These are phyloP conservation scores for Glyphotaelius pellucidus DNA, from an alignment of 2,888 invertebrate species.

Conservation along the genomic window DNA sequence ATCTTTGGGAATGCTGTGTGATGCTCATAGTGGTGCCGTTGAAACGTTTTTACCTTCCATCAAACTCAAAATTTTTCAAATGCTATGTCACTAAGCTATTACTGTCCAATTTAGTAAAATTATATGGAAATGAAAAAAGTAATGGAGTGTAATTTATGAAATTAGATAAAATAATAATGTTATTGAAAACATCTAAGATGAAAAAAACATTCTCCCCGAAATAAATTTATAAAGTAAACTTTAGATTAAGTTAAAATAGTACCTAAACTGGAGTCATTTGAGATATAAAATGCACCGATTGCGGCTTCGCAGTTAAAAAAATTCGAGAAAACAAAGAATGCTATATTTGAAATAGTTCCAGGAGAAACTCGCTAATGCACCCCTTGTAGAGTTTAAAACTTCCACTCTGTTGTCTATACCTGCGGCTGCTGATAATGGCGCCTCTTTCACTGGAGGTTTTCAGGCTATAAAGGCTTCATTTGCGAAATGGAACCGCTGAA, in stretches of 20 bases:
- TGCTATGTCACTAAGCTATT: no score
- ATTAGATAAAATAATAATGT: no score
- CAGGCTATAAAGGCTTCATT: conserved; percentile 62
- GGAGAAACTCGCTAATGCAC: conserved; percentile 51
- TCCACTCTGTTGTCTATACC: conserved; percentile 41
- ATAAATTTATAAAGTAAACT: neutral
- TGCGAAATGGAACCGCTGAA: conserved; percentile 63
- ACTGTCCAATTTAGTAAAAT: no score
- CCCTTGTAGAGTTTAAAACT: conserved; percentile 41
- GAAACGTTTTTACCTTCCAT: no score
- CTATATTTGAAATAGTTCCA: conserved; percentile 45
- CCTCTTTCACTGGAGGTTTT: conserved; percentile 46
- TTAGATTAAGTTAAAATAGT: neutral
- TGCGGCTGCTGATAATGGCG: conserved; percentile 44
- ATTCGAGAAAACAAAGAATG: conserved; percentile 33
- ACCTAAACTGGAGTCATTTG: neutral
- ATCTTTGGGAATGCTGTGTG: no score
- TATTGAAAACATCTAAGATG: no score
- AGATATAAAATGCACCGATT: neutral
- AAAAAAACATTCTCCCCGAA: neutral
- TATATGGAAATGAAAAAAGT: no score
- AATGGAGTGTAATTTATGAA: no score
- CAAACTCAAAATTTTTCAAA: no score
- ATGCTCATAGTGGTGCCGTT: no score
- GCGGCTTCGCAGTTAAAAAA: conserved; percentile 24